These are phyloP conservation scores for Karalla daura DNA, from an alignment of 2,797 vertebrate species.

Conservation along the genomic window DNA sequence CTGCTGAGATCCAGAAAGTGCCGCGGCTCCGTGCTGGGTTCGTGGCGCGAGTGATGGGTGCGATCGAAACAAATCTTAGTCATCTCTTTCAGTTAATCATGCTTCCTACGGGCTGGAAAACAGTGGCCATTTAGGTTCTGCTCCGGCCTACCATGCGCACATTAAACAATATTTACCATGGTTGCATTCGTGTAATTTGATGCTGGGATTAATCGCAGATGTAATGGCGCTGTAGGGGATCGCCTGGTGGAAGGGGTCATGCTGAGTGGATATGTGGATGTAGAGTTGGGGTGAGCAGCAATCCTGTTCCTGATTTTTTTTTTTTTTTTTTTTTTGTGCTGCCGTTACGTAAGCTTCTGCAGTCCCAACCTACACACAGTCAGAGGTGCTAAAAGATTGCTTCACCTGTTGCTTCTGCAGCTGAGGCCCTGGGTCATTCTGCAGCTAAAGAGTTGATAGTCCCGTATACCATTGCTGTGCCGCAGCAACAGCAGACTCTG, in stretches of 20 bases:
- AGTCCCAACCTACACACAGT: constrained; percentile 63
- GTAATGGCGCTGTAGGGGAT: not conserved
- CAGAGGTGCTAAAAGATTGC: constrained; percentile 37
- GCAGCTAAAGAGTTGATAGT: constrained; percentile 5
- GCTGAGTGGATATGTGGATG: not conserved
- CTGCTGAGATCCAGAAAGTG: constrained; percentile 60
- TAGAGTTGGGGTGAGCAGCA: constrained; percentile 10
- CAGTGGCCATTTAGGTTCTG: not conserved
- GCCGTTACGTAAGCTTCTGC: constrained; percentile 63
- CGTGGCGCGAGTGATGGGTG: not conserved
- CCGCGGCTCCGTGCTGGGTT: constrained; percentile 6
- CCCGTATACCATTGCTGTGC: not conserved
- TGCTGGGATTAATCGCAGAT: not conserved
- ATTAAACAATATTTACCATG: too few species aligned
- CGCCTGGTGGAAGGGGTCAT: not conserved
- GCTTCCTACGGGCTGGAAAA: not conserved
- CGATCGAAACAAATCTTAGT: constrained; percentile 3
- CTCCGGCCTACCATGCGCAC: too few species aligned
- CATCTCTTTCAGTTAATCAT: not conserved
- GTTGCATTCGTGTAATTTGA: not conserved
- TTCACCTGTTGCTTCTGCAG: constrained; percentile 52
- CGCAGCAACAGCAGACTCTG: not conserved
- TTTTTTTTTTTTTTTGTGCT: constrained; percentile 36
- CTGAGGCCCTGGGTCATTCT: constrained; percentile 10
- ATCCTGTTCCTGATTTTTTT: too few species aligned